These are phyloP conservation scores for Diuraphis noxia DNA, from an alignment of 1,140 invertebrate species.

Conservation along the genomic window DNA sequence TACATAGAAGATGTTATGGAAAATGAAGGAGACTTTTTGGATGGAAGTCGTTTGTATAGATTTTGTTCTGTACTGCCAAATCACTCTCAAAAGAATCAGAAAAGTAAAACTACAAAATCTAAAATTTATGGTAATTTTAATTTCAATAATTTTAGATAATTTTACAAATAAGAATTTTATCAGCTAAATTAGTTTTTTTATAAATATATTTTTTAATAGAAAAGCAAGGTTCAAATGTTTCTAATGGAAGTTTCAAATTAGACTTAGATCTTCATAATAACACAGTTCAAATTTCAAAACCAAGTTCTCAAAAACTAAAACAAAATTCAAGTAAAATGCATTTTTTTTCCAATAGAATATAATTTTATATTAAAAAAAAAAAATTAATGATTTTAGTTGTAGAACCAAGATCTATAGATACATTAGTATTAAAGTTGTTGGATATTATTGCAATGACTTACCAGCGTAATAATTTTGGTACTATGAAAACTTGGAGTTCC, in stretches of 20 bases:
- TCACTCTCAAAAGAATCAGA: background rate
- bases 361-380: conserved; percentile 1
- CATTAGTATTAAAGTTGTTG: background rate
- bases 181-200: background rate
- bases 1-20: conserved; percentile 74
- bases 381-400: conserved; percentile 16
- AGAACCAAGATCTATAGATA: conserved; percentile 26
- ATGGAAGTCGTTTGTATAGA: conserved; percentile 56
- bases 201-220: conserved; percentile 32
- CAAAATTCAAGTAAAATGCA: conserved; percentile 41
- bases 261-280: conserved; percentile 70
- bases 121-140: conserved; percentile 37
- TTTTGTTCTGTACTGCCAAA: conserved; percentile 46
- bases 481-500: conserved; percentile 47
- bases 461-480: conserved; percentile 41
- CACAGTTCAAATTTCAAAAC: conserved; percentile 62
- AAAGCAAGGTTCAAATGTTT: conserved; percentile 51
- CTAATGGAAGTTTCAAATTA: conserved; percentile 64
- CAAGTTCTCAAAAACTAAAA: conserved; percentile 46
- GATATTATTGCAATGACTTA: conserved; percentile 39
- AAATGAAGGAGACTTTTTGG: conserved; percentile 58
- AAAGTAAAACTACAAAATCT: background rate
- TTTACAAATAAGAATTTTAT: background rate
- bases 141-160: too few relatives aligned
- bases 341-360: background rate